A percentile compares a stretch with the other conserved stretches of the same genome.
These are phyloP conservation scores for Austrolebias charrua DNA, from an alignment of 2,797 vertebrate genomes.

Conservation along the genomic window DNA sequence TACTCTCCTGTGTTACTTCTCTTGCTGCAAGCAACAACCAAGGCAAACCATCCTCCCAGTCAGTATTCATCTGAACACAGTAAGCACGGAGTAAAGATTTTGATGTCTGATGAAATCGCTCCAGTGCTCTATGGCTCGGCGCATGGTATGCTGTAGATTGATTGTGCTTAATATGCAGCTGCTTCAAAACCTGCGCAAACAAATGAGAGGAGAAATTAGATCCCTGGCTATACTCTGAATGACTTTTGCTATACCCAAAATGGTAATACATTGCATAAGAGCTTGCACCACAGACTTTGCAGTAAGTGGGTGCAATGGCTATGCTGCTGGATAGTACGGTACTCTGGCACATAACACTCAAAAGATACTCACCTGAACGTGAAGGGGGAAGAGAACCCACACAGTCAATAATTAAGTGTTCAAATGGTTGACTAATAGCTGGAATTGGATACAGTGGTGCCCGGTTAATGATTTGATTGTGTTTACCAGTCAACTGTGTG, in stretches of 20 bases:
- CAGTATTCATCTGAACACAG: background rate
- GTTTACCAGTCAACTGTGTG: background rate
- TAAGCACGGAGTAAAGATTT: conserved; percentile 10
- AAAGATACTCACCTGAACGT: background rate
- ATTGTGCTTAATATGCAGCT: background rate
- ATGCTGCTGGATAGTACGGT: background rate
- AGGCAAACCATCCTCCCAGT: conserved; percentile 10
- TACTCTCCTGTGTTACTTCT: conserved; percentile 23
- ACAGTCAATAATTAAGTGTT: background rate
- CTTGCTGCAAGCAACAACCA: conserved; percentile 26
- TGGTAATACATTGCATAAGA: background rate
- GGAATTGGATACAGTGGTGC: background rate
- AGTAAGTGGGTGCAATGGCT: background rate
- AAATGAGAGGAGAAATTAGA: background rate
- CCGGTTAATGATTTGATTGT: background rate
- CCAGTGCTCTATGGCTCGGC: background rate
- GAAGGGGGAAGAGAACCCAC: background rate
- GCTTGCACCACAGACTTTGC: too few relatives aligned
- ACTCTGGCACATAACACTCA: background rate
- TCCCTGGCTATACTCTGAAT: background rate
- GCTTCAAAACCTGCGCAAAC: background rate
- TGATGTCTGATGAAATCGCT: conserved; percentile 7
- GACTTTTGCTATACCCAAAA: background rate
- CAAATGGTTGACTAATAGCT: background rate
- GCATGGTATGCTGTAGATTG: background rate